Base-by-base conservation (phyloP, 2,888 invertebrate species). In the Caenorhabditis sp. region DNA sequence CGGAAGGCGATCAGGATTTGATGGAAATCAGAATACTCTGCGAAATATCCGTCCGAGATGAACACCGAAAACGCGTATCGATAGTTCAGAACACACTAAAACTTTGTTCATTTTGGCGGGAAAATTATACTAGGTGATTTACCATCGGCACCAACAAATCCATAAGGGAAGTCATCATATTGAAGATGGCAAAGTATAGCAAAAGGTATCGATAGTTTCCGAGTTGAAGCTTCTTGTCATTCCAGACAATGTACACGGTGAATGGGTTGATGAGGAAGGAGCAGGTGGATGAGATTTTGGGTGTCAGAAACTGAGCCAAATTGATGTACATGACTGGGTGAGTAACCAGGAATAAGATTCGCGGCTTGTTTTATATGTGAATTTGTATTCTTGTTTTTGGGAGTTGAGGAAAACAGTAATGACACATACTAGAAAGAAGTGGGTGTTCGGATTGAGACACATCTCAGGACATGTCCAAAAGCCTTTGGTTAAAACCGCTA, bases 71-170 rank as follows among this genome's bases (percentile, higher is more conserved):
- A 75, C 22, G 64, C 81, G 16, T 66, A 47, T 3, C 66, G 56
- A 35, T 54, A 35, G 22, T 28, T 51, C 16, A 49, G 26, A 26
- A 70, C 68, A 8, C 49, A 59, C 68, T 63, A 26, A 31, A 58
- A 49, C 8, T 7, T 54, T n/a, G n/a, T n/a, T n/a, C n/a, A n/a
- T n/a, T n/a, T n/a, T n/a, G n/a, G n/a, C n/a, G n/a, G n/a, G n/a
- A n/a, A n/a, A n/a, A n/a, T n/a, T n/a, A n/a, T n/a, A n/a, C n/a
- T n/a, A n/a, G n/a, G n/a, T n/a, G n/a, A n/a, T n/a, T n/a, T n/a
- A 75, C 75, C 75, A 82, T 66, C n/a, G 81, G 76, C 8, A 72
- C 31, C 19, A 82, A 8, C 16, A 66, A 28, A 49, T 82, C 81
- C 28, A 44, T 49, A 4, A 47, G 6, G 10, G 81, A 70, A 47